A percentile compares a stretch with the other conserved stretches of the same genome.
phyloP scores from a whole-genome alignment of 2,888 invertebrate genomes.

The Drosophila melanosoma region DNA sequence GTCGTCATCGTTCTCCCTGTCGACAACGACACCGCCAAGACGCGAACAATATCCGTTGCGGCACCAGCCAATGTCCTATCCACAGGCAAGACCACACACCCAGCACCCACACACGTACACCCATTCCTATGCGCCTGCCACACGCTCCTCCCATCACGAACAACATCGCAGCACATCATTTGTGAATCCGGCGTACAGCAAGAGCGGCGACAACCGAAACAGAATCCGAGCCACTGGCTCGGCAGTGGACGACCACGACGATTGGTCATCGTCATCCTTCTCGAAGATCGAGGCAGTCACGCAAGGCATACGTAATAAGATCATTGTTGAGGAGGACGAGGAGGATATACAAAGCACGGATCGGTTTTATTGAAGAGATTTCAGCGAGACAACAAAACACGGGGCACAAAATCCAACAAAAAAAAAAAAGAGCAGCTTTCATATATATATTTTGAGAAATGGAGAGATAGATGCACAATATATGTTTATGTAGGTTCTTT shows the following conservation, averaged over 20 bases:
- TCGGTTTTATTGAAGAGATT: constrained; percentile 85
- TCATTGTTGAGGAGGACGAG: constrained; percentile 82
- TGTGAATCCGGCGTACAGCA: constrained; percentile 47
- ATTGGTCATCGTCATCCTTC: constrained; percentile 64
- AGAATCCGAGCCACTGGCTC: constrained; percentile 35
- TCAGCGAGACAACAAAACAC: constrained; percentile 63
- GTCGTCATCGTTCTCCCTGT: constrained; percentile 57
- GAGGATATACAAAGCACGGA: constrained; percentile 83
- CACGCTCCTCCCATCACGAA: constrained; percentile 8
- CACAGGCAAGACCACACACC: constrained; percentile 42
- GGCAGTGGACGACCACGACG: constrained; percentile 71
- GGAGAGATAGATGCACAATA: constrained; percentile 33
- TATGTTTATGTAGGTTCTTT: not conserved
- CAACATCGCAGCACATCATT: constrained; percentile 65
- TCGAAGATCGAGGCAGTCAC: constrained; percentile 75
- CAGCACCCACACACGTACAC: constrained; percentile 26
- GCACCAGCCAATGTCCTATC: constrained; percentile 70
- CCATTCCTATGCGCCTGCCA: constrained; percentile 17
- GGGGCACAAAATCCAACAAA: not conserved
- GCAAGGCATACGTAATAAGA: constrained; percentile 81
- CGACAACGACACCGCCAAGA: constrained; percentile 50
- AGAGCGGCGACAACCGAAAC: constrained; percentile 27
- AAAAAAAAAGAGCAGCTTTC: not conserved
- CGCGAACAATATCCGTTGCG: constrained; percentile 68
- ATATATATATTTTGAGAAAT: constrained; percentile 5